These are phyloP conservation scores for Scarus forsteni DNA, from an alignment of 2,797 vertebrate species.

Conservation along the genomic window DNA sequence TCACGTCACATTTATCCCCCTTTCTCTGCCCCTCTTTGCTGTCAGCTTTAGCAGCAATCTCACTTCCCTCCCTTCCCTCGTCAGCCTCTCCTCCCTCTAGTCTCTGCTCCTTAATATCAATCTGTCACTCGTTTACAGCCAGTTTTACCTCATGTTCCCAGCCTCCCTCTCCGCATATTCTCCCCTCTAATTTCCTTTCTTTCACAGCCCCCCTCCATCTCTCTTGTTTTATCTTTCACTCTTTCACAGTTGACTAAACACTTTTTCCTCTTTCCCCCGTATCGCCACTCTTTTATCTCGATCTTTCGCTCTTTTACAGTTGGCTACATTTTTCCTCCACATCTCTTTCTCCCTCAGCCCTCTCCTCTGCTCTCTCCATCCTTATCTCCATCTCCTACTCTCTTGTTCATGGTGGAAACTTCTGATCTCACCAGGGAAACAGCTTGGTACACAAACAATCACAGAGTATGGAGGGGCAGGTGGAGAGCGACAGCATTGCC, in stretches of 20 bases:
- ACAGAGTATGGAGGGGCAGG: constrained; percentile 50
- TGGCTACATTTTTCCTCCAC: constrained; percentile 59
- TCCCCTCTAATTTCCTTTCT: constrained; percentile 53
- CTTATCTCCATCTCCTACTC: constrained; percentile 77
- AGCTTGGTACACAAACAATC: constrained; percentile 60
- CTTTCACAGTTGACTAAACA: constrained; percentile 77
- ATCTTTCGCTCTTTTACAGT: constrained; percentile 68
- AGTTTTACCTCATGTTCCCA: constrained; percentile 51
- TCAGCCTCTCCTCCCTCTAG: constrained; percentile 32
- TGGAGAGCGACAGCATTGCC: constrained; percentile 30
- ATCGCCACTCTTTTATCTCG: constrained; percentile 74
- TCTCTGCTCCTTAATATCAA: constrained; percentile 41
- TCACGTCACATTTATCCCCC: constrained; percentile 23
- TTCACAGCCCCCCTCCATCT: constrained; percentile 37
- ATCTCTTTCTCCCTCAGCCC: constrained; percentile 26
- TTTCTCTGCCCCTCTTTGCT: constrained; percentile 6
- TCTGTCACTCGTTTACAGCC: constrained; percentile 52
- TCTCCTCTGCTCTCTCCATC: constrained; percentile 61
- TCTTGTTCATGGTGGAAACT: constrained; percentile 74
- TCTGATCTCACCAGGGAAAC: constrained; percentile 67
- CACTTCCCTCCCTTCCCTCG: constrained; percentile 7
- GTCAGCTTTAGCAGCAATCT: constrained; percentile 17
- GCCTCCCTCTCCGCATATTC: constrained; percentile 36
- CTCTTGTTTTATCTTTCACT: constrained; percentile 68
- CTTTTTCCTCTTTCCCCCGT: constrained; percentile 58